Evolutionary conservation across 2,797 vertebrate genomes (phyloP), one percentile per base, ranked within the genome.

Genomic region (Sphaeramia orbicularis): DNA sequence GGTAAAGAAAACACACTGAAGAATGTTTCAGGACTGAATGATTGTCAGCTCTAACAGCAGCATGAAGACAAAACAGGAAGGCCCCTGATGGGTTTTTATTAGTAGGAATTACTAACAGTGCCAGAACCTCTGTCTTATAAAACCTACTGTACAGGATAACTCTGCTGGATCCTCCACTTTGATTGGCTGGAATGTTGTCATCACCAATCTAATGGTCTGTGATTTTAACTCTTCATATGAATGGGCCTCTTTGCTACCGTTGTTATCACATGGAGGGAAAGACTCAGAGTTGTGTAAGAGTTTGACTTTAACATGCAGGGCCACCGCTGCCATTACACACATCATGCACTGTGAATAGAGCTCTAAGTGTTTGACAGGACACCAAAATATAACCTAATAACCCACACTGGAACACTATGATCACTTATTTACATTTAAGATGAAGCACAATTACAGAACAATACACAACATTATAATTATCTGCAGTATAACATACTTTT

Each of bases 61-160:
- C 15, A 19, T 59, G 68, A 84, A 93, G 86, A 88, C 86, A 88
- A 89, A 91, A 91, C 84, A 91, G 86, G 87, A 92, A 91, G 79
- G 30, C 83, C 75, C 85, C 88, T 81, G 79, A 59, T 70, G 61
- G 2, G 47, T 75, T 90, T 89, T 87, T 89, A 89, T 90, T 86
- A 89, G 73, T 77, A 85, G 80, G 78, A 90, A 91, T 89, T 80
- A 85, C 76, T 78, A 83, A 82, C 82, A 67, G 78, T 51, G 75
- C 75, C 42, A 67, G 43, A 65, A 68, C 71, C 58, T 36, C 35
- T 80, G 19, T 80, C 59, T 80, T 81, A 81, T 83, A 83, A 85
- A 90, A 86, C 50, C 61, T 59, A 80, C 51, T 40, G 19, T 63
- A 64, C 51, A 38, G 19, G 62, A 63, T 60, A 81, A 74, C 38